A percentile compares a stretch with the other conserved stretches of the same genome.
Evolutionary conservation across 2,888 invertebrate species (phyloP).

Genomic region (Tinea trinotella): DNA sequence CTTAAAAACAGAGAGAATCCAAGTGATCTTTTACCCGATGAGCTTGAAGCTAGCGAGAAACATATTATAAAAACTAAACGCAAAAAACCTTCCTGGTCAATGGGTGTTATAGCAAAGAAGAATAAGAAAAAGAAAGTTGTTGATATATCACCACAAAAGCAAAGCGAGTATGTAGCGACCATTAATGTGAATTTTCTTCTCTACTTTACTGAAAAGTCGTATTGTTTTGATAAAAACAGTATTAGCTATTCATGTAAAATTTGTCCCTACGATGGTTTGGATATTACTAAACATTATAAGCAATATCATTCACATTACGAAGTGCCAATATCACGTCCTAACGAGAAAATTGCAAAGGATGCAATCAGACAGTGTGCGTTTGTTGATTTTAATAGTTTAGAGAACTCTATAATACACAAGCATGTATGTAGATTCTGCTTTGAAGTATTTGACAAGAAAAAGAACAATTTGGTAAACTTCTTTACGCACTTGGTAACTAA

Average conservation of each 20-base stretch:
- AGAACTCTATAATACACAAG: constrained; percentile 44
- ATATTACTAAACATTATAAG: constrained; percentile 78
- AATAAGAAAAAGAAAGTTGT: constrained; percentile 39
- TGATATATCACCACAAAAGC: constrained; percentile 17
- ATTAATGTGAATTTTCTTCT: constrained; percentile 19
- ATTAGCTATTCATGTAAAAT: constrained; percentile 69
- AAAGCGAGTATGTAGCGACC: not conserved
- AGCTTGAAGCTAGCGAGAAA: constrained; percentile 31
- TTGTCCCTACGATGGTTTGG: constrained; percentile 71
- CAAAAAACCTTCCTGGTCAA: constrained; percentile 45
- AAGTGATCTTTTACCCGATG: constrained; percentile 37
- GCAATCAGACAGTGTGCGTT: constrained; percentile 70
- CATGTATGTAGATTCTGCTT: constrained; percentile 57
- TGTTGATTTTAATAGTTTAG: constrained; percentile 44
- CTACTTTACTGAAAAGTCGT: constrained; percentile 53
- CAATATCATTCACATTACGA: constrained; percentile 76
- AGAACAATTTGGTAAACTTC: constrained; percentile 53
- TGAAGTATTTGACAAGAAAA: constrained; percentile 41
- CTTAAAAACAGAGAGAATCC: constrained; percentile 37
- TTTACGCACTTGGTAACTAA: constrained; percentile 79
- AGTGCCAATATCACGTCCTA: constrained; percentile 75
- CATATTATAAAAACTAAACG: constrained; percentile 39
- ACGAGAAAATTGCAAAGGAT: constrained; percentile 57
- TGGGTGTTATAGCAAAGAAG: constrained; percentile 50
- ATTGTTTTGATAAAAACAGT: constrained; percentile 51